phyloP scores from a whole-genome alignment of 1,140 invertebrate species.

The Phortica variegata region DNA sequence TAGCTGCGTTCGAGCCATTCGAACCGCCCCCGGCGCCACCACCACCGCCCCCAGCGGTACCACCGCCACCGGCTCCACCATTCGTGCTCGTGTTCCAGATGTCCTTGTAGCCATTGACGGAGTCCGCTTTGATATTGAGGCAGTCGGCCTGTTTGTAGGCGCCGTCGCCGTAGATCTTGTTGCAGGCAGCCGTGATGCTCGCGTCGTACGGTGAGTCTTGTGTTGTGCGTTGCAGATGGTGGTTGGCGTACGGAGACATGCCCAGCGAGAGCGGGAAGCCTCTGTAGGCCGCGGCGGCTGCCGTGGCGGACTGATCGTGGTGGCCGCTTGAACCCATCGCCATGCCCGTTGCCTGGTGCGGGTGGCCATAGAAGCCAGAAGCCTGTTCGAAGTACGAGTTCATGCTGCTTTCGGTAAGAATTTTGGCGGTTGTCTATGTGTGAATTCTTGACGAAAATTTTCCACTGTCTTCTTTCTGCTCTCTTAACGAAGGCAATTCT shows the following conservation, averaged over 20 bases:
- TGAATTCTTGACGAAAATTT: too few species aligned
- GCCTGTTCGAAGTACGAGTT: constrained; percentile 92
- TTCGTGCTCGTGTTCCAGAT: constrained; percentile 68
- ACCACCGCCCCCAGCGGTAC: constrained; percentile 35
- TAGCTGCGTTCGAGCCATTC: constrained; percentile 57
- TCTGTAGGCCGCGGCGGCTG: constrained; percentile 72
- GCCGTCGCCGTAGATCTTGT: constrained; percentile 60
- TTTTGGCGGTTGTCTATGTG: constrained; percentile 51
- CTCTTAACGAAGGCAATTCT: too few species aligned
- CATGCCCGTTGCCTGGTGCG: constrained; percentile 70
- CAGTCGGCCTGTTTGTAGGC: constrained; percentile 55
- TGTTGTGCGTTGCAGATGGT: constrained; percentile 75
- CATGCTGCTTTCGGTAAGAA: constrained; percentile 66
- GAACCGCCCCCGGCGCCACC: constrained; percentile 51
- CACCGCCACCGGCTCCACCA: constrained; percentile 40
- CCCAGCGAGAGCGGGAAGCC: constrained; percentile 80
- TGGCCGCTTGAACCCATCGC: constrained; percentile 65
- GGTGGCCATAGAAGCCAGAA: constrained; percentile 87
- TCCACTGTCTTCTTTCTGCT: too few species aligned
- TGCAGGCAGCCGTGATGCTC: constrained; percentile 81
- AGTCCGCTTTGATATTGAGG: constrained; percentile 61
- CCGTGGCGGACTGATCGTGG: constrained; percentile 66
- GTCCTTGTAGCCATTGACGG: constrained; percentile 63
- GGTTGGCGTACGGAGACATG: constrained; percentile 83
- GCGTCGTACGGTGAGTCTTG: constrained; percentile 88